These are phyloP conservation scores for Ianthella basta DNA, from an alignment of 37 sponge, comb jelly and placozoan genomes.

Conservation along the genomic window DNA sequence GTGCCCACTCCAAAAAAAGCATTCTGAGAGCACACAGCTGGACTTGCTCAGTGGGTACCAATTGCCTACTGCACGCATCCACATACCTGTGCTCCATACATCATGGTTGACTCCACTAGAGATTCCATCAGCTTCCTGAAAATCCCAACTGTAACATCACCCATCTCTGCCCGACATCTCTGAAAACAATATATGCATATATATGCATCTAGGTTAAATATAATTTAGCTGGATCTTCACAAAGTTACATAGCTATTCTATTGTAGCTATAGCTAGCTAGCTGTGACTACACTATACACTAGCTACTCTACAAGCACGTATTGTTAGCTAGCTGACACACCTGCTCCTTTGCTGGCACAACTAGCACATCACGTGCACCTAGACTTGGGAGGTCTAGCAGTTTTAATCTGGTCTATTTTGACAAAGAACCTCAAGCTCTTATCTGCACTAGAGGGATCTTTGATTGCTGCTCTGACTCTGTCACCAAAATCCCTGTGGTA, in stretches of 20 bases:
- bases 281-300: background rate
- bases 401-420: background rate
- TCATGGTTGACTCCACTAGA: no score
- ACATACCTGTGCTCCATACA: no score
- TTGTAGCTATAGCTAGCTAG: background rate
- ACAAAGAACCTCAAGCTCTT: no score
- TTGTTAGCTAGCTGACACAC: background rate
- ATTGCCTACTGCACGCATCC: no score
- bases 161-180: no score
- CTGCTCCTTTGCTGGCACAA: slow-evolving; percentile 37
- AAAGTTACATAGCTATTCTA: background rate
- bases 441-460: slow-evolving; percentile 27
- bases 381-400: slow-evolving; percentile 28
- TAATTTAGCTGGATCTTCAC: background rate
- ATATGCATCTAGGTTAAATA: background rate
- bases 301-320: background rate
- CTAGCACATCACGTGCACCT: slow-evolving; percentile 29
- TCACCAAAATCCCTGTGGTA: slow-evolving; percentile 23
- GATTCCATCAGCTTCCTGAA: background rate
- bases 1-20: no score
- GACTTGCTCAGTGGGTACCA: no score
- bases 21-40: no score
- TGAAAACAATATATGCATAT: background rate
- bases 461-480: background rate
- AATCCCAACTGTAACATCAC: no score